phyloP scores from a whole-genome alignment of 2,888 invertebrate species.

The Iselma pallidipennis region DNA sequence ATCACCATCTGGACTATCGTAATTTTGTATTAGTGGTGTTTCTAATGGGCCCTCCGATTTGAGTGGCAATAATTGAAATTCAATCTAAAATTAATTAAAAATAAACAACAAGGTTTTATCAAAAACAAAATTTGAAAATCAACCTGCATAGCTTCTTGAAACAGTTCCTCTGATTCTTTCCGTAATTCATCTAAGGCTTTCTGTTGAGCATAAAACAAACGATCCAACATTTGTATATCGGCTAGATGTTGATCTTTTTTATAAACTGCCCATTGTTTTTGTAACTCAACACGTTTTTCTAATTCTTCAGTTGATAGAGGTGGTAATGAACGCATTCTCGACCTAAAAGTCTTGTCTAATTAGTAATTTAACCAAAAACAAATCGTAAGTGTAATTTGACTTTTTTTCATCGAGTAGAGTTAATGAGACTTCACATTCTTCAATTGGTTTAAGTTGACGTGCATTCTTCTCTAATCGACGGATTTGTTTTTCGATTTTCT shows the following conservation, averaged over 20 bases:
- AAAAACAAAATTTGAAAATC: neutral
- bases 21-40: conserved; percentile 82
- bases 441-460: conserved; percentile 85
- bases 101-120: neutral
- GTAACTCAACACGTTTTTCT: conserved; percentile 67
- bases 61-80: conserved; percentile 71
- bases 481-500: conserved; percentile 86
- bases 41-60: conserved; percentile 73
- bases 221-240: conserved; percentile 71
- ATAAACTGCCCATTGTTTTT: conserved; percentile 77
- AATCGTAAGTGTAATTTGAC: conserved; percentile 51
- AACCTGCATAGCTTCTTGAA: conserved; percentile 83
- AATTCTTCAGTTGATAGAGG: conserved; percentile 61
- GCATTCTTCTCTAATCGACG: conserved; percentile 78
- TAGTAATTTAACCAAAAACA: conserved; percentile 7
- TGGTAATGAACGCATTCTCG: conserved; percentile 58
- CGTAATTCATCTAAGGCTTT: conserved; percentile 80
- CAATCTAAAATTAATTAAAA: conserved; percentile 62
- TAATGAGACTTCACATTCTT: conserved; percentile 79
- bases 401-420: conserved; percentile 66
- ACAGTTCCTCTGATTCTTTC: conserved; percentile 82
- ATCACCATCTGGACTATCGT: conserved; percentile 87
- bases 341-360: conserved; percentile 52
- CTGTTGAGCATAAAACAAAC: conserved; percentile 69
- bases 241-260: conserved; percentile 66